Evolutionary conservation across 2,113 vertebrate species (phyloP), one percentile per base, ranked within the genome.

Genomic region (Rhynchomys soricoides): DNA sequence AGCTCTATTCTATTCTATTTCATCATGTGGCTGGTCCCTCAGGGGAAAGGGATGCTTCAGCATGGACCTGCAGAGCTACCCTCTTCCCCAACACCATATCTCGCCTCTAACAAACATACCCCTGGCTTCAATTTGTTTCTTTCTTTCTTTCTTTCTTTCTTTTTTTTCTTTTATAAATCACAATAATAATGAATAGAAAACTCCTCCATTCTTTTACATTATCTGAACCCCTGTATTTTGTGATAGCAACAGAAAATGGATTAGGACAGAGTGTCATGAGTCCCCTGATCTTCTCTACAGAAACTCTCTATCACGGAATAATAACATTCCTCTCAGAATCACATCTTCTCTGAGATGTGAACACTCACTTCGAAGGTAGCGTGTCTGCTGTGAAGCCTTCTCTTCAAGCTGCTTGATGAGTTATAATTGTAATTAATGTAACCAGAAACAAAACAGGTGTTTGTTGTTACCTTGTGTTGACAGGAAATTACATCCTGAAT

Each of bases 381-480:
- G 7, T 87, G 34, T 68, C 57, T 89, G 24, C 57, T 77, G 29
- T 40, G 31, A 89, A 73, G 16, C 77, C 57, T 75, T n/a, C 48
- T 78, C 94, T 86, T 83, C 90, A 88, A 16, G 10, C 70, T 75
- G 50, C 86, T 87, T 93, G n/a, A 71, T 74, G 40, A 94, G 85
- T 11, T 89, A 26, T 45, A 93, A 91, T 37, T 93, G 3, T 37
- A 93, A 37, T 94, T 86, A 93, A 94, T 45, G 78, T 74, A 97
- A 89, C 81, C 64, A 96, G 59, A 94, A 97, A 90, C 9, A 48
- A 40, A 70, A 95, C 31, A 94, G 9, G 85, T 31, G 34, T 64
- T 34, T 34, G 64, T 68, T 68, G 64, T 34, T 15, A 68, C 64
- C 64, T 12, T 66, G 64, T 66, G 29, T 29, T 85, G 9, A 66